phyloP scores from a whole-genome alignment of 2,888 invertebrate species.

The Synergus laeviventris region DNA sequence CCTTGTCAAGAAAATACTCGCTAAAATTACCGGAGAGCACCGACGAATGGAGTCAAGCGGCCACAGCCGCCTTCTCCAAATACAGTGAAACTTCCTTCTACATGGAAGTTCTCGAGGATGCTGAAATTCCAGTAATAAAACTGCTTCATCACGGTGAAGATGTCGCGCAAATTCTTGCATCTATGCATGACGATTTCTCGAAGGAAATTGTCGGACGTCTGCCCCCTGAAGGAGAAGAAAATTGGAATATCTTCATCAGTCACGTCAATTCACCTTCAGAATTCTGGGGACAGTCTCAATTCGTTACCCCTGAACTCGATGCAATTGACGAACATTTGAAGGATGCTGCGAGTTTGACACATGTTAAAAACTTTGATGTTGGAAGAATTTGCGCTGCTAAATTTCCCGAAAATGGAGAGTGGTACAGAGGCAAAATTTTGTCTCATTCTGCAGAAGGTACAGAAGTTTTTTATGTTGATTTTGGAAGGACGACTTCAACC shows the following conservation, averaged over 20 bases:
- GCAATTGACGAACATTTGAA: slow-evolving; percentile 80
- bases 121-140: slow-evolving; percentile 9
- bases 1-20: slow-evolving; percentile 82
- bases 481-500: slow-evolving; percentile 81
- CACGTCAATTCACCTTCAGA: slow-evolving; percentile 65
- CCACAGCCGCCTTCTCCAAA: not conserved
- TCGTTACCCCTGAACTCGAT: slow-evolving; percentile 78
- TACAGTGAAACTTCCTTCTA: not conserved
- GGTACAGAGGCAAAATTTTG: slow-evolving; percentile 83
- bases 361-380: slow-evolving; percentile 76
- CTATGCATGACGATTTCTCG: not conserved
- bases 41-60: slow-evolving; percentile 65
- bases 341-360: slow-evolving; percentile 78
- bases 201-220: slow-evolving; percentile 61
- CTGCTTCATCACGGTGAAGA: slow-evolving; percentile 5
- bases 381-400: slow-evolving; percentile 82
- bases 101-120: not conserved
- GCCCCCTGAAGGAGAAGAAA: slow-evolving; percentile 70
- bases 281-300: slow-evolving; percentile 73
- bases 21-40: slow-evolving; percentile 75
- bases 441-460: slow-evolving; percentile 78
- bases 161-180: slow-evolving; percentile 16
- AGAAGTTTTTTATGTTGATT: slow-evolving; percentile 83
- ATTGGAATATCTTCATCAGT: slow-evolving; percentile 61
- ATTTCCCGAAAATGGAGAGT: slow-evolving; percentile 81